phyloP scores from a whole-genome alignment of 2,797 vertebrate genomes.

The Sebastes miniatus region DNA sequence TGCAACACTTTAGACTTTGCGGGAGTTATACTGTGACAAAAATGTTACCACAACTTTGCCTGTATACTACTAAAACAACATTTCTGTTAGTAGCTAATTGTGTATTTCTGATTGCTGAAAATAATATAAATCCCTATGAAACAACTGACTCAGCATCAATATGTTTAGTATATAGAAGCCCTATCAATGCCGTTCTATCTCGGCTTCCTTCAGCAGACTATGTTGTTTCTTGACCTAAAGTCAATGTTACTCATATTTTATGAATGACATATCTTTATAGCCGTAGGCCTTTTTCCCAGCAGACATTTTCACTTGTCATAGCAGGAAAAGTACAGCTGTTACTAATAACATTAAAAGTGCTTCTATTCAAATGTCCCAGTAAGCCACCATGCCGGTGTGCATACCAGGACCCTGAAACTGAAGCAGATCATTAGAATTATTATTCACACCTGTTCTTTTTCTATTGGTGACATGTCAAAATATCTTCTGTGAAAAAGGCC shows the following conservation, averaged over 20 bases:
- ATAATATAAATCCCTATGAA: not conserved
- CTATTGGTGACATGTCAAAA: not conserved
- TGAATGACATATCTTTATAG: not conserved
- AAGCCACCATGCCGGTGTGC: not conserved
- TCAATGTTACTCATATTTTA: not conserved
- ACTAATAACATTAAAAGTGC: not conserved
- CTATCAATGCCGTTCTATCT: not conserved
- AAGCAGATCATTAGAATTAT: not conserved
- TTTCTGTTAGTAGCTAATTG: not conserved
- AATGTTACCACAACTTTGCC: not conserved
- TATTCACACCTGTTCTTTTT: not conserved
- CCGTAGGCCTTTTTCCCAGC: no score
- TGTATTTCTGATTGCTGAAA: no score
- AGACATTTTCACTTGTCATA: no score
- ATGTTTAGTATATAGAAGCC: not conserved
- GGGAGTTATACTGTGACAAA: not conserved
- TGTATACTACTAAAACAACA: not conserved
- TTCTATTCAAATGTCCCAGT: not conserved
- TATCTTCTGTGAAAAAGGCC: not conserved
- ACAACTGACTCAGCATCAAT: not conserved
- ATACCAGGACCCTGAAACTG: not conserved
- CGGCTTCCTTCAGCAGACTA: not conserved
- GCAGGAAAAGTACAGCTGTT: not conserved
- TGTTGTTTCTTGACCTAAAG: not conserved
- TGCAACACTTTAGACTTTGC: not conserved